A percentile compares a stretch with the other conserved stretches of the same genome.
Evolutionary conservation across 1,140 invertebrate genomes (phyloP).

Genomic region (Trichomalopsis sarcophagae): DNA sequence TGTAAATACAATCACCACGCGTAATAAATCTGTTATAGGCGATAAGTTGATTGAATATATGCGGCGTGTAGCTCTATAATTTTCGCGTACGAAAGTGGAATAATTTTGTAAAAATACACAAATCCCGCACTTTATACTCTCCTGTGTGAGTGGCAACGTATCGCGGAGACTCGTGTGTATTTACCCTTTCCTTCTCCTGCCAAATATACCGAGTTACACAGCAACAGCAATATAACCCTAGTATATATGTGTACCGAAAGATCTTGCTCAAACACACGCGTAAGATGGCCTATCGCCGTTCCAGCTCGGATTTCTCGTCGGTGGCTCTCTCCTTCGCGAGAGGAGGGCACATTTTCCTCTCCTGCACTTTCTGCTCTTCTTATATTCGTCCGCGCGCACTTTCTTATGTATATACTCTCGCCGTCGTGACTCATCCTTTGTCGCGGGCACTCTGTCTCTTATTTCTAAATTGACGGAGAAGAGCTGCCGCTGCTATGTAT

Average conservation of each 20-base stretch:
- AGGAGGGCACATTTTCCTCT: neutral
- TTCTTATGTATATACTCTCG: constrained; percentile 11
- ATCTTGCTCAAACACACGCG: neutral
- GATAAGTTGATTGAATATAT: too few species aligned
- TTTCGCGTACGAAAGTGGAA: too few species aligned
- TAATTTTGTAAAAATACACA: too few species aligned
- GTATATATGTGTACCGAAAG: neutral
- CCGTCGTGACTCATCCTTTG: constrained; percentile 38
- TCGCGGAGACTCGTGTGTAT: neutral
- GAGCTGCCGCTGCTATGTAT: neutral
- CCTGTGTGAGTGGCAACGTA: neutral
- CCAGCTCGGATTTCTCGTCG: constrained; percentile 27
- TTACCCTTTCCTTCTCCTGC: neutral
- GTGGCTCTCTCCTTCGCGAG: constrained; percentile 4
- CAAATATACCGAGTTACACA: neutral
- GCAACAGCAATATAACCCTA: neutral
- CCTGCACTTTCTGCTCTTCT: neutral
- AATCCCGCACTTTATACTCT: neutral
- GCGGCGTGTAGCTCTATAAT: too few species aligned
- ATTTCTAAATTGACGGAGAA: constrained; percentile 41
- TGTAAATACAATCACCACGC: neutral
- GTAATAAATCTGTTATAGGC: neutral
- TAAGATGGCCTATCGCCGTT: constrained; percentile 20
- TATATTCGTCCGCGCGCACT: neutral
- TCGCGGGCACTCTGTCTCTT: neutral